A percentile compares a stretch with the other conserved stretches of the same genome.
phyloP scores from a whole-genome alignment of 2,888 invertebrate genomes.

The Melinaea menophilus region DNA sequence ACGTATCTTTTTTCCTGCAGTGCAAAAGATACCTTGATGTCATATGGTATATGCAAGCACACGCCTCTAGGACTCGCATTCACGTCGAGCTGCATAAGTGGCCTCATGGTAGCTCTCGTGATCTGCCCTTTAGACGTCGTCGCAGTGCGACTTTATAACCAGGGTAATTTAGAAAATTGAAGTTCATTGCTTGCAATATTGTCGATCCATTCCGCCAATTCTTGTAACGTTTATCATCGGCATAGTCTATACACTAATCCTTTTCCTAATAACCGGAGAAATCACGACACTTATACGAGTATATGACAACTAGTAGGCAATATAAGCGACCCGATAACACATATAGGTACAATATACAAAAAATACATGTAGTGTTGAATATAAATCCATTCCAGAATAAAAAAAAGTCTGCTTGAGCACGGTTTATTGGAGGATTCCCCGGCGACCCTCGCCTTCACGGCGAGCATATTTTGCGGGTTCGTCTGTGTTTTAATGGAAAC shows the following conservation, averaged over 20 bases:
- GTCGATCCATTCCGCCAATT: not conserved
- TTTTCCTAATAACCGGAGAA: too few species aligned
- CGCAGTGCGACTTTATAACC: slow-evolving; percentile 92
- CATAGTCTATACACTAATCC: not conserved
- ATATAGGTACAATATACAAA: too few species aligned
- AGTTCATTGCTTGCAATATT: slow-evolving; percentile 9
- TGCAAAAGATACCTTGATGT: slow-evolving; percentile 58
- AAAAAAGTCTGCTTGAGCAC: slow-evolving; percentile 47
- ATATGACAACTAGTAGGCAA: too few species aligned
- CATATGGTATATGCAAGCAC: slow-evolving; percentile 47
- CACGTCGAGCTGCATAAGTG: slow-evolving; percentile 85
- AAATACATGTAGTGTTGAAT: slow-evolving; percentile 9
- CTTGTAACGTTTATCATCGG: not conserved
- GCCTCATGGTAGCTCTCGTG: slow-evolving; percentile 83
- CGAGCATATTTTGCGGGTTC: slow-evolving; percentile 87
- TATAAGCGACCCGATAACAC: too few species aligned
- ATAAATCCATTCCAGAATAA: slow-evolving; percentile 55
- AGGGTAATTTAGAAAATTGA: slow-evolving; percentile 76
- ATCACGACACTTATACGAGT: too few species aligned
- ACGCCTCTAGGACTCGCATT: slow-evolving; percentile 63
- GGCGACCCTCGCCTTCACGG: slow-evolving; percentile 81
- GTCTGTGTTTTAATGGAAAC: slow-evolving; percentile 87
- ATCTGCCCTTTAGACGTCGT: slow-evolving; percentile 94
- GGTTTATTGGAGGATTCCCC: slow-evolving; percentile 74
- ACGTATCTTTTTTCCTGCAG: slow-evolving; percentile 41